Percentiles rank a stretch among this genome's conserved stretches.
phyloP scores from a whole-genome alignment of 2,113 vertebrate genomes.

The Poeciliopsis retropinna region DNA sequence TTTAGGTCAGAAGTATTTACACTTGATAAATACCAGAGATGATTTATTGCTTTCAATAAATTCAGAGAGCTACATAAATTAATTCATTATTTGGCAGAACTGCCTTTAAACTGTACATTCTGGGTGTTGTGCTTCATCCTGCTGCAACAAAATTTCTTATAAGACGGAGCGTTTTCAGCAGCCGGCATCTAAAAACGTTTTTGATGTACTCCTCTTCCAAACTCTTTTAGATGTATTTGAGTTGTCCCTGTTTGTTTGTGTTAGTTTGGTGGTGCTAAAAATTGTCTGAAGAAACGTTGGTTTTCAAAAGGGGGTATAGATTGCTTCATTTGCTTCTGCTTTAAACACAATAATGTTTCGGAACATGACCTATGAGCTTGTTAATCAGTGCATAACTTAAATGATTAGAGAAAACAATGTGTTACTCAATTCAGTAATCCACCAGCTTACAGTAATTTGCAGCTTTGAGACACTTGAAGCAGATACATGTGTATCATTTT shows the following conservation, averaged over 20 bases:
- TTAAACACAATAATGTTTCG: slow-evolving; percentile 15
- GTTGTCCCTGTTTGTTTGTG: not conserved
- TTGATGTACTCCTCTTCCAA: not conserved
- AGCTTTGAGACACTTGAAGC: slow-evolving; percentile 29
- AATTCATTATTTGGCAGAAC: not conserved
- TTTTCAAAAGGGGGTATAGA: not conserved
- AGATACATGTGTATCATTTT: not conserved
- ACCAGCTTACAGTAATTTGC: not conserved
- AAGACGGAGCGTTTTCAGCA: too few relatives aligned
- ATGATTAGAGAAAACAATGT: not conserved
- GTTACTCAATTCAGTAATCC: slow-evolving; percentile 23
- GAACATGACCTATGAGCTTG: not conserved
- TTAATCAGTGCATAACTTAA: not conserved
- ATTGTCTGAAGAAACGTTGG: not conserved
- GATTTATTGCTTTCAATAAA: not conserved
- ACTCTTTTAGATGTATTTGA: not conserved
- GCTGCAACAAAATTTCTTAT: not conserved
- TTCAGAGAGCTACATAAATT: not conserved
- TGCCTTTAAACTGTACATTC: too few relatives aligned
- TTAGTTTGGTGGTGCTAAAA: not conserved
- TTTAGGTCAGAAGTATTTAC: not conserved
- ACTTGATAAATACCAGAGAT: not conserved
- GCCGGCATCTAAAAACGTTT: not conserved
- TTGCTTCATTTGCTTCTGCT: not conserved
- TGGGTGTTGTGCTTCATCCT: not conserved